Base-by-base conservation (phyloP, 2,113 vertebrate species). In the Callopanchax toddi region DNA sequence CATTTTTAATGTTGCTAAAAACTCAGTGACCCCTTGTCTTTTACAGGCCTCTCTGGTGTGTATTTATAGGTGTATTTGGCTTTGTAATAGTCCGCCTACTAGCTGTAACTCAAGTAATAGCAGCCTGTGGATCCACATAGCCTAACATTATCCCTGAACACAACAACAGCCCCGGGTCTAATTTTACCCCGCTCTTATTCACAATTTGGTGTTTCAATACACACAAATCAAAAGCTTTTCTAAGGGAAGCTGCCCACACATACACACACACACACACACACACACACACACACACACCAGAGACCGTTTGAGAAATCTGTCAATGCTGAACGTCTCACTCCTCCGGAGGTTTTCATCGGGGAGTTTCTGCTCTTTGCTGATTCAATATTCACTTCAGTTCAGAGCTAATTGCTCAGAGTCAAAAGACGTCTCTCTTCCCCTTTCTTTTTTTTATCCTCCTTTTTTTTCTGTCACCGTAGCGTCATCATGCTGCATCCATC, bases 131-230 rank as follows among this genome's bases (percentile, higher is more conserved):
- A 64, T 60, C 68, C 71, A 39, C 76, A 37, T 52, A 83, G 77
- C 75, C 81, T 66, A 75, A 59, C 53, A 82, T 87, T 84, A 84
- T 82, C 80, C 70, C 59, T 58, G 48, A 61, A 67, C 67, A 71
- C 78, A 85, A 89, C 83, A 89, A 83, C 84, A 58, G 83, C 71
- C 75, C 60, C 54, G 34, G 42, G 9, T 59, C 84, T 88, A 87
- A 85, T 83, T 87, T 75, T 86, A 80, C 69, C 54, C n/a, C 0
- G 51, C 23, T 74, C 76, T 77, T 67, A 72, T 74, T 86, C 81
- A 78, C 74, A 81, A 83, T 82, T 22, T 85, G 79, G 83, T 86
- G 86, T 86, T 87, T 90, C 81, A 85, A 81, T 77, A 74, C 66
- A 64, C 46, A 53, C 67, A 86, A 82, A 87, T 89, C 79, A 87